Conservation (phyloP, 2,113 vertebrate genomes). For the Morone saxatilis region DNA sequence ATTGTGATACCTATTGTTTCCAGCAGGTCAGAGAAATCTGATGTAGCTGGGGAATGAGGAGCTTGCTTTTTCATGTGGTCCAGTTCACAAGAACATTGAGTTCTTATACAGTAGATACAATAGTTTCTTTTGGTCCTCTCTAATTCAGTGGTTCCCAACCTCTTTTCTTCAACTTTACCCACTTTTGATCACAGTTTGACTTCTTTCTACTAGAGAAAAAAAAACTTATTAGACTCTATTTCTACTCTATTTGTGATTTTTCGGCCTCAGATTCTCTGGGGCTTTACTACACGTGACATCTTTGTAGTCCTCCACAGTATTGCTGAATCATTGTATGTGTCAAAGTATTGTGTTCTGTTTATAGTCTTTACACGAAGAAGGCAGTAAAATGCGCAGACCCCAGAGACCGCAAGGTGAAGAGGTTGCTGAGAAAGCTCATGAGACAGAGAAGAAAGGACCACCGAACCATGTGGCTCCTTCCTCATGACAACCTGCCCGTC, state of each 20-base stretch:
- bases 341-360: conserved; percentile 34
- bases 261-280: background rate
- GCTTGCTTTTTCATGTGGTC: conserved; percentile 55
- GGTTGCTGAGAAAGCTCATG: conserved; percentile 84
- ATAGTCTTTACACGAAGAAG: conserved; percentile 87
- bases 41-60: conserved; percentile 60
- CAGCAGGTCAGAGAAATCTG: conserved; percentile 60
- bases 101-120: conserved; percentile 36
- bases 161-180: background rate
- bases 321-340: background rate
- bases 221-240: background rate
- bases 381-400: conserved; percentile 87
- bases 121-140: conserved; percentile 10
- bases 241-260: background rate
- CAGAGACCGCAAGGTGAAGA: conserved; percentile 84
- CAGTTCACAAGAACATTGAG: conserved; percentile 54
- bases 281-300: background rate
- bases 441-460: conserved; percentile 78
- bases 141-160: background rate
- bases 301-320: conserved; percentile 5
- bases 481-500: conserved; percentile 83
- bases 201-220: background rate
- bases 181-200: conserved; percentile 20
- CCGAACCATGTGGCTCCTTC: conserved; percentile 81
- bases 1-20: conserved; percentile 74